Conservation (phyloP, 35 echinoderm and acorn worm species). For the Ptychodera flava region DNA sequence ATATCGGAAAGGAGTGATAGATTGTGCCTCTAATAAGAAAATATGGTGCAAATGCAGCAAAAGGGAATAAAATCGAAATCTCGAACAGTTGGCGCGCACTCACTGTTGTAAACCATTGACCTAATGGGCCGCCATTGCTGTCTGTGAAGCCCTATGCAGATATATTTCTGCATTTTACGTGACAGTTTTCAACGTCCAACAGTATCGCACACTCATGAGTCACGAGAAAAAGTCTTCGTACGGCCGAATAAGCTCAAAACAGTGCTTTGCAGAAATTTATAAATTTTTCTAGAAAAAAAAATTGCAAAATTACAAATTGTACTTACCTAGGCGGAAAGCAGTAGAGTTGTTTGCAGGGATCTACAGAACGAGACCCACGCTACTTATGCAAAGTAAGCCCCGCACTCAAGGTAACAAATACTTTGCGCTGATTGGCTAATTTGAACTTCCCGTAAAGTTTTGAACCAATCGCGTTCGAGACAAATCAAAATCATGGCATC, state of each 20-base stretch:
- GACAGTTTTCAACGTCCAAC: not conserved
- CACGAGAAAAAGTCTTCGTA: not conserved
- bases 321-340: not conserved
- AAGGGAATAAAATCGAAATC: not conserved
- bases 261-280: not conserved
- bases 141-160: not conserved
- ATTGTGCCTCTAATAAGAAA: not conserved
- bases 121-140: not conserved
- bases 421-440: constrained; percentile 53
- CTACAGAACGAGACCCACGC: constrained; percentile 44
- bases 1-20: not conserved
- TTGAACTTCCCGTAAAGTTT: constrained; percentile 67
- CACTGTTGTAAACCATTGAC: not conserved
- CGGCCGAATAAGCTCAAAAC: not conserved
- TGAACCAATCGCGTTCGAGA: constrained; percentile 38
- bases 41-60: not conserved
- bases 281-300: not conserved
- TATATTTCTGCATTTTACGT: not conserved
- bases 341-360: not conserved
- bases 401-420: constrained; percentile 34
- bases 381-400: constrained; percentile 58
- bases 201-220: not conserved
- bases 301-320: not conserved
- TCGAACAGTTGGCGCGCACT: not conserved
- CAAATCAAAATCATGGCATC: not conserved